phyloP scores from a whole-genome alignment of 2,113 vertebrate genomes.

The Phrynosoma blainvillii region DNA sequence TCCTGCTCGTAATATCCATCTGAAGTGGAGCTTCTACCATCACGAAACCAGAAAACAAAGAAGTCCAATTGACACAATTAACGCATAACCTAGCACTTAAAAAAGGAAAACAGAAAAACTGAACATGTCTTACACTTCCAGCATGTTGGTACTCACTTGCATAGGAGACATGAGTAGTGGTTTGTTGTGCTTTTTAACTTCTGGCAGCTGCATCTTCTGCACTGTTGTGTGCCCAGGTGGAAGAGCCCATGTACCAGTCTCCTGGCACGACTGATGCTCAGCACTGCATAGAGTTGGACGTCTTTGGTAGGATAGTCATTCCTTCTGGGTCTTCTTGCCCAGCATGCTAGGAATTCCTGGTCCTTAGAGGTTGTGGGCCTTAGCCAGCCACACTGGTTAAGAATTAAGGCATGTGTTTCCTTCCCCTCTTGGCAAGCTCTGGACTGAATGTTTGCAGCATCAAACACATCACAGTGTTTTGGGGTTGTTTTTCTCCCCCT shows the following conservation, averaged over 20 bases:
- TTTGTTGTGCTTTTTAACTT: accelerated
- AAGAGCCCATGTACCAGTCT: not conserved
- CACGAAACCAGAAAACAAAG: not conserved
- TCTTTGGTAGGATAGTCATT: not conserved
- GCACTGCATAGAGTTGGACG: accelerated
- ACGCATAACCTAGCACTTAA: not conserved
- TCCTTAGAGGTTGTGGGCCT: not conserved
- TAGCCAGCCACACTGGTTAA: not conserved
- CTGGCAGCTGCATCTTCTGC: not conserved
- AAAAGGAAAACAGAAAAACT: not conserved
- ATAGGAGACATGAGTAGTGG: accelerated
- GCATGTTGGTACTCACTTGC: not conserved
- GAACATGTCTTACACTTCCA: too few species aligned
- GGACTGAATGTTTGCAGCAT: not conserved
- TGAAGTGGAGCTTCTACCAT: constrained; percentile 27
- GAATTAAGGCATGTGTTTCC: not conserved
- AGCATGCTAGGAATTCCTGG: not conserved
- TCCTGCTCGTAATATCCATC: constrained; percentile 5
- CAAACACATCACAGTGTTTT: not conserved
- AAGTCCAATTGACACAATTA: not conserved
- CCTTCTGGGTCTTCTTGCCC: not conserved
- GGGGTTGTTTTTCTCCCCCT: accelerated
- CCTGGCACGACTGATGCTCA: not conserved
- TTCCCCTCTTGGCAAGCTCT: not conserved
- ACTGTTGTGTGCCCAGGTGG: not conserved